A percentile compares a stretch with the other conserved stretches of the same genome.
phyloP scores from a whole-genome alignment of 2,888 invertebrate species.

The Operophtera brumata region DNA sequence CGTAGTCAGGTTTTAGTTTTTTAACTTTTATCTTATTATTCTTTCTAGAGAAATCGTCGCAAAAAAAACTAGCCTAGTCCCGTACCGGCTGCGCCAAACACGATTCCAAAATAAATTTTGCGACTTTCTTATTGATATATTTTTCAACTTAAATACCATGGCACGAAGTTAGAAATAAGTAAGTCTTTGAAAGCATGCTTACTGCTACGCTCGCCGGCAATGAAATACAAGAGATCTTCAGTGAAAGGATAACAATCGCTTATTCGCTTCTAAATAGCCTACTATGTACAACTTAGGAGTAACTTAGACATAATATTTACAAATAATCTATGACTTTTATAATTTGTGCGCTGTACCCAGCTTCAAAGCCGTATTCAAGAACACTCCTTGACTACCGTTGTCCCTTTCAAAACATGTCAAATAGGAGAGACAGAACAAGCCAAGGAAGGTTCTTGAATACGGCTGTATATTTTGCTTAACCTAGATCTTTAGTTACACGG shows the following conservation, averaged over 20 bases:
- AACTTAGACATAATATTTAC: conserved; percentile 71
- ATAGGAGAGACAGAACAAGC: background rate
- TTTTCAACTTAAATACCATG: conserved; percentile 21
- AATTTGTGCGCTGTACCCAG: conserved; percentile 49
- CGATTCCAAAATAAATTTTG: too few relatives aligned
- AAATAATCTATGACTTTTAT: conserved; percentile 66
- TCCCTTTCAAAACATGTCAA: background rate
- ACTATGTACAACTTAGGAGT: conserved; percentile 47
- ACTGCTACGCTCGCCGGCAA: conserved; percentile 68
- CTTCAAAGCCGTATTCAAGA: conserved; percentile 8
- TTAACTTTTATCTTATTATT: too few relatives aligned
- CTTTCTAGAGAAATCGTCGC: too few relatives aligned
- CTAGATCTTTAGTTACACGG: conserved; percentile 80
- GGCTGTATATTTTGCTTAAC: conserved; percentile 13
- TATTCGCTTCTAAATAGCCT: conserved; percentile 53
- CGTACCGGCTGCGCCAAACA: too few relatives aligned
- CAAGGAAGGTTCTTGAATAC: conserved; percentile 2
- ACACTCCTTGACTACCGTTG: background rate
- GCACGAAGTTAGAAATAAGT: conserved; percentile 31
- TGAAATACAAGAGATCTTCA: conserved; percentile 79
- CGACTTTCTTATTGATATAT: too few relatives aligned
- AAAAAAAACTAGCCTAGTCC: too few relatives aligned
- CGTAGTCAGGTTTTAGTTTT: too few relatives aligned
- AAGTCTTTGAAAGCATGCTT: conserved; percentile 57
- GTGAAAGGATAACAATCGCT: conserved; percentile 80